Conservation (phyloP, 2,113 vertebrate species). For the Andinoacara biseriatus region DNA sequence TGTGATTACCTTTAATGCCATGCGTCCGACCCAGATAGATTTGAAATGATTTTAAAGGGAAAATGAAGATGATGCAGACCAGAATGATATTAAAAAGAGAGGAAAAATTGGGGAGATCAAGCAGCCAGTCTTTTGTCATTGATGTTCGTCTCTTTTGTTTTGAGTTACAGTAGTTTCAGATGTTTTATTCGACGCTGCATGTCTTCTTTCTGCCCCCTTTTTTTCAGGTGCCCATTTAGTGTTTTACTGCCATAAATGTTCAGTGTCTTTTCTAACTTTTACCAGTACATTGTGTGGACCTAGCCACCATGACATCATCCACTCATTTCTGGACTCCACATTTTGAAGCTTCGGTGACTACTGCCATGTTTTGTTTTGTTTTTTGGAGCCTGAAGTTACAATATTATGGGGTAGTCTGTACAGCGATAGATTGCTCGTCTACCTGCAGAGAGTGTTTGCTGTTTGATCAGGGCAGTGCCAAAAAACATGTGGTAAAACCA, state of each 20-base stretch:
- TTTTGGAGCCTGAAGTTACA: background rate
- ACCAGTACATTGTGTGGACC: background rate
- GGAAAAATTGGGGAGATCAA: constrained; percentile 73
- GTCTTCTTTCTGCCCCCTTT: constrained; percentile 57
- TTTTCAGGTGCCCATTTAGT: constrained; percentile 31
- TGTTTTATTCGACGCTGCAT: constrained; percentile 70
- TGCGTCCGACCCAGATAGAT: constrained; percentile 50
- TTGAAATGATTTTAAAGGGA: constrained; percentile 66
- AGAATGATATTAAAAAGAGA: constrained; percentile 66
- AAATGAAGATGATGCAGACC: constrained; percentile 73
- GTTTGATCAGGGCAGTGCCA: no score
- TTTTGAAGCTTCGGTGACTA: background rate
- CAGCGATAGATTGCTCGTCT: no score
- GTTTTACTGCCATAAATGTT: constrained; percentile 21
- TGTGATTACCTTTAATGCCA: background rate
- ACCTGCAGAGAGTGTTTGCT: no score
- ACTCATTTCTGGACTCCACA: background rate
- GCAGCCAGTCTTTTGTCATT: constrained; percentile 68
- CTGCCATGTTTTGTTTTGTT: background rate
- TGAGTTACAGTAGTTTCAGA: constrained; percentile 59
- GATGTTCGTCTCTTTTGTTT: constrained; percentile 72
- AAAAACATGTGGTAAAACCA: no score
- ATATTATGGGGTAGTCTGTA: background rate
- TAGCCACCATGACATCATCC: background rate
- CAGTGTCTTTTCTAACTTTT: background rate